phyloP scores from a whole-genome alignment of 1,140 invertebrate species.

The Drosophila kikkawai region DNA sequence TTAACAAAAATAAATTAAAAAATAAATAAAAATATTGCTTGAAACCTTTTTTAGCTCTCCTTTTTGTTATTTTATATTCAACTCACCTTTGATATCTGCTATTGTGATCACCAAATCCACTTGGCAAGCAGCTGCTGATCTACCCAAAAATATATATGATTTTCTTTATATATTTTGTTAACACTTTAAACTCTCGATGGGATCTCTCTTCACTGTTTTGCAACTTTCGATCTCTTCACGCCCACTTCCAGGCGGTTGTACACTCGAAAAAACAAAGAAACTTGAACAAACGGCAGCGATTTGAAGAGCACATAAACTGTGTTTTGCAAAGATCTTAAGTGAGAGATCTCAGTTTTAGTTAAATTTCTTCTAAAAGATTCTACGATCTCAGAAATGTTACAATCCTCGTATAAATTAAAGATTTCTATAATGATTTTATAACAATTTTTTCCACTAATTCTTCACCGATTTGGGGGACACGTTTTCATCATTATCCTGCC shows the following conservation, averaged over 20 bases:
- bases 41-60: background rate
- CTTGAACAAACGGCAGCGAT: slow-evolving; percentile 14
- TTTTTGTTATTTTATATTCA: too few relatives aligned
- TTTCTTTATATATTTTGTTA: background rate
- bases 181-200: slow-evolving; percentile 3
- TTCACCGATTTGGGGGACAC: background rate
- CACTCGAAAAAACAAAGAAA: slow-evolving; percentile 50
- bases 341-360: background rate
- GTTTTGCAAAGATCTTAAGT: background rate
- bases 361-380: too few relatives aligned
- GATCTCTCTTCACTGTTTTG: slow-evolving; percentile 43
- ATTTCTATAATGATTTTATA: too few relatives aligned
- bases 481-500: background rate
- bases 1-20: too few relatives aligned
- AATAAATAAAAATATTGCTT: too few relatives aligned
- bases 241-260: slow-evolving; percentile 9
- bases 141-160: background rate
- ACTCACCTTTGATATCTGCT: slow-evolving; percentile 2
- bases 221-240: slow-evolving; percentile 34
- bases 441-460: background rate
- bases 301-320: background rate
- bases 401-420: background rate
- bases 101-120: slow-evolving; percentile 4
- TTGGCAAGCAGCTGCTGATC: background rate
- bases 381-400: background rate